phyloP scores from a whole-genome alignment of 2,113 vertebrate species.

The Pseudolaguvia tuberculata region DNA sequence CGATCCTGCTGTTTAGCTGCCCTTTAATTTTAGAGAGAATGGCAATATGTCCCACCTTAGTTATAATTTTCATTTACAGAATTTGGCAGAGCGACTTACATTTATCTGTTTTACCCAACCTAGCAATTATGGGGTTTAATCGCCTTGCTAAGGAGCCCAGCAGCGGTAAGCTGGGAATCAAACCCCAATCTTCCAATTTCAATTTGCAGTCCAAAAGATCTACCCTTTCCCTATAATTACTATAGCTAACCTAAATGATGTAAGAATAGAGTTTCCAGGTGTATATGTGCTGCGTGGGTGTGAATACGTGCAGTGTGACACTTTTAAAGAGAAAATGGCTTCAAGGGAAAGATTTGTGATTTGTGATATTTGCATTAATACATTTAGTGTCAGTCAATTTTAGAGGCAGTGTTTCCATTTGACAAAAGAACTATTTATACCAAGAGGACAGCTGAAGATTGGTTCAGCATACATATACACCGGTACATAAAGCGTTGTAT shows the following conservation, averaged over 20 bases:
- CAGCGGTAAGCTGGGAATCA: too few species aligned
- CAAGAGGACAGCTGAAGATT: slow-evolving; percentile 67
- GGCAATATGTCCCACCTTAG: background rate
- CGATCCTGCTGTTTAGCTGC: slow-evolving; percentile 8
- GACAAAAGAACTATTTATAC: slow-evolving; percentile 77
- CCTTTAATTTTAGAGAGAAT: background rate
- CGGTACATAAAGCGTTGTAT: background rate
- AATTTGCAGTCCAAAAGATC: too few species aligned
- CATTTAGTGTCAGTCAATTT: slow-evolving; percentile 62
- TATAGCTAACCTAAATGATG: background rate
- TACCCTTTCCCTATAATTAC: too few species aligned
- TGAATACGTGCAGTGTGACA: slow-evolving; percentile 21
- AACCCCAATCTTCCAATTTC: too few species aligned
- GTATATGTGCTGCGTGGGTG: background rate
- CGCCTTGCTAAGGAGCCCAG: too few species aligned
- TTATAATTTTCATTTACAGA: too few species aligned
- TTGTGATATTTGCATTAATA: slow-evolving; percentile 68
- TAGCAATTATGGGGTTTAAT: too few species aligned
- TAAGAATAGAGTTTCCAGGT: background rate
- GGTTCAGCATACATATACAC: slow-evolving; percentile 61
- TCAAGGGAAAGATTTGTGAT: slow-evolving; percentile 59
- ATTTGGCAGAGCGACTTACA: too few species aligned
- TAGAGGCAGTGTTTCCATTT: slow-evolving; percentile 69
- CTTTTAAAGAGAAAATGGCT: slow-evolving; percentile 45
- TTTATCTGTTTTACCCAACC: too few species aligned